These are phyloP conservation scores for Eupithecia vulgata DNA, from an alignment of 2,888 invertebrate species.

Conservation along the genomic window DNA sequence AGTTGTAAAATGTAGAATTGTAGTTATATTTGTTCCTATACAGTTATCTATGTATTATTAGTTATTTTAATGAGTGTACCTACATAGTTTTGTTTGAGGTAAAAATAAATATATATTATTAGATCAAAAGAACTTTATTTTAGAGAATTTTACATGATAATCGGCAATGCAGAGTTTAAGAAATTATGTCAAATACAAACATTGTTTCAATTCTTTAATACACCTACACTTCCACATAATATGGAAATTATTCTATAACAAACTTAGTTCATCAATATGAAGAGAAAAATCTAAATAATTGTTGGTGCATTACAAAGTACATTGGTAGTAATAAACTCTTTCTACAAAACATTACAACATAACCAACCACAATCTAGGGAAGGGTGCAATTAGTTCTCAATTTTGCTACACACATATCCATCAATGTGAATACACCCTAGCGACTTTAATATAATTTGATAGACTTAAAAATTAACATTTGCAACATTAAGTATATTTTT, in stretches of 20 bases:
- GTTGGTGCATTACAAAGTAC: slow-evolving; percentile 69
- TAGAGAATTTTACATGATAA: slow-evolving; percentile 83
- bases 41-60: background rate
- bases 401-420: slow-evolving; percentile 63
- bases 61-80: background rate
- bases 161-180: slow-evolving; percentile 83
- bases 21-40: slow-evolving; percentile 1
- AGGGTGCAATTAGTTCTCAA: slow-evolving; percentile 66
- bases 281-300: slow-evolving; percentile 69
- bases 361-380: slow-evolving; percentile 64
- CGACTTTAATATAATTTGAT: slow-evolving; percentile 52
- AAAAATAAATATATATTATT: slow-evolving; percentile 46
- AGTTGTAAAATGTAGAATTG: background rate
- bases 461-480: slow-evolving; percentile 45
- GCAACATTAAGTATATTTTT: slow-evolving; percentile 44
- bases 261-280: slow-evolving; percentile 71
- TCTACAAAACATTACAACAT: slow-evolving; percentile 65
- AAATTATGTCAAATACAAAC: slow-evolving; percentile 80
- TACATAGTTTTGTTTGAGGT: slow-evolving; percentile 15
- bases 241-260: slow-evolving; percentile 76
- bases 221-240: slow-evolving; percentile 75
- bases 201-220: slow-evolving; percentile 78
- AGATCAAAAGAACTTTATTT: slow-evolving; percentile 85
- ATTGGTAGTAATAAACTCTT: slow-evolving; percentile 56
- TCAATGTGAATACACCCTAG: slow-evolving; percentile 62